Evolutionary conservation across 1,140 invertebrate genomes (phyloP).

Genomic region (Aphidius ervi): DNA sequence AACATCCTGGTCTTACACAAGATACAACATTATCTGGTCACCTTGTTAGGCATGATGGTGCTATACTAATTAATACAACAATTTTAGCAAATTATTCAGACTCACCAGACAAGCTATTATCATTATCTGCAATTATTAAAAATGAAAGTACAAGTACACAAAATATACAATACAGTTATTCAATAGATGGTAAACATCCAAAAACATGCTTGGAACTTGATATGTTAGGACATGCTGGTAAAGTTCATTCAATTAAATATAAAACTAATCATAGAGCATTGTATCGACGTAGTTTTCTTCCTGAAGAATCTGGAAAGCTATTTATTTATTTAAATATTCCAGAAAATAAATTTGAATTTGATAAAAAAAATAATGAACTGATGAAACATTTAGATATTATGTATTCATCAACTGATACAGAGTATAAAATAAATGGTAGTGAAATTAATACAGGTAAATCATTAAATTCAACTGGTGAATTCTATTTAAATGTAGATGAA

Average conservation of each 20-base stretch:
- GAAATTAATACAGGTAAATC: slow-evolving; percentile 52
- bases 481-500: slow-evolving; percentile 57
- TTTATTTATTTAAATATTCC: slow-evolving; percentile 58
- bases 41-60: slow-evolving; percentile 54
- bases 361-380: slow-evolving; percentile 37
- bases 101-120: slow-evolving; percentile 61
- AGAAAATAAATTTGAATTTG: slow-evolving; percentile 59
- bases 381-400: slow-evolving; percentile 51
- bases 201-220: slow-evolving; percentile 63
- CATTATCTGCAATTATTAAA: slow-evolving; percentile 55
- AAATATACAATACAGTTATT: slow-evolving; percentile 62
- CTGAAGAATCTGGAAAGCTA: slow-evolving; percentile 60
- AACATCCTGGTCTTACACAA: slow-evolving; percentile 68
- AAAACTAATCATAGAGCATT: slow-evolving; percentile 50
- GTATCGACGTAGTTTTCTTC: slow-evolving; percentile 59
- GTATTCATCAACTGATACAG: slow-evolving; percentile 48
- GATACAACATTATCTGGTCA: slow-evolving; percentile 63
- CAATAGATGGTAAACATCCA: slow-evolving; percentile 62
- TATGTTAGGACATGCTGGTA: slow-evolving; percentile 58
- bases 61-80: slow-evolving; percentile 58
- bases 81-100: slow-evolving; percentile 66
- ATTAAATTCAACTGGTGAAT: slow-evolving; percentile 57
- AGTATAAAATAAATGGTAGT: slow-evolving; percentile 57
- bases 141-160: slow-evolving; percentile 58
- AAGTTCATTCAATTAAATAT: slow-evolving; percentile 22